Evolutionary conservation across 2,113 vertebrate species (phyloP), one percentile per base, ranked within the genome.

Genomic region (Chionomys nivalis): DNA sequence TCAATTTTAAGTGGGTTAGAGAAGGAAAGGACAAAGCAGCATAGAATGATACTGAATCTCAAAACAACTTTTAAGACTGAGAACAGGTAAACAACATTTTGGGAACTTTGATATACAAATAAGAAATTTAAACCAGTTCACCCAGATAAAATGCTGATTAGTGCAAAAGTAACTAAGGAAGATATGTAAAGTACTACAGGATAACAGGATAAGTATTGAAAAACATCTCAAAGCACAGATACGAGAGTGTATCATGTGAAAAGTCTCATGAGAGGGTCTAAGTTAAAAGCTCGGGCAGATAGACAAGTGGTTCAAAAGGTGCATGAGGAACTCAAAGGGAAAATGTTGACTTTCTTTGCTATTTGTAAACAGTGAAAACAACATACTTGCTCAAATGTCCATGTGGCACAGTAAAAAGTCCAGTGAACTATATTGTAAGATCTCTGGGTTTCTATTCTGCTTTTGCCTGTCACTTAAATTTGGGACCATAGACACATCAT

Each of bases 201-300:
- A 55, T 66, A 87, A 81, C 55, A 52, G 58, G 76, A 3, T 91
- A 95, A 89, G 33, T 73, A 44, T 93, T 89, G 90, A 70, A 93
- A 91, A 88, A 88, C 16, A 33, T 85, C 94, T 93, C 93, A 95
- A 91, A 96, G 65, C 79, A 89, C 89, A 89, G 72, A 79, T 96
- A 95, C 76, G 86, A 72, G 85, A 77, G 36, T 73, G 68, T 68
- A 58, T 83, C 75, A 91, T 26, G 39, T 87, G 89, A 91, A 94
- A 94, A 88, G 31, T 77, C 78, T 93, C 78, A 8, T 47, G 68
- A 92, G 81, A 93, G 24, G 31, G 44, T 92, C 85, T 28, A 63
- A 94, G 85, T 88, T 44, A 90, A 94, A 97, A 96, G 61, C 58
- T 55, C 19, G 66, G 73, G 87, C 47, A 94, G 65, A 76, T 9